A percentile compares a stretch with the other conserved stretches of the same genome.
Conservation (phyloP, 2,113 vertebrate species). For the Capra hircus region DNA sequence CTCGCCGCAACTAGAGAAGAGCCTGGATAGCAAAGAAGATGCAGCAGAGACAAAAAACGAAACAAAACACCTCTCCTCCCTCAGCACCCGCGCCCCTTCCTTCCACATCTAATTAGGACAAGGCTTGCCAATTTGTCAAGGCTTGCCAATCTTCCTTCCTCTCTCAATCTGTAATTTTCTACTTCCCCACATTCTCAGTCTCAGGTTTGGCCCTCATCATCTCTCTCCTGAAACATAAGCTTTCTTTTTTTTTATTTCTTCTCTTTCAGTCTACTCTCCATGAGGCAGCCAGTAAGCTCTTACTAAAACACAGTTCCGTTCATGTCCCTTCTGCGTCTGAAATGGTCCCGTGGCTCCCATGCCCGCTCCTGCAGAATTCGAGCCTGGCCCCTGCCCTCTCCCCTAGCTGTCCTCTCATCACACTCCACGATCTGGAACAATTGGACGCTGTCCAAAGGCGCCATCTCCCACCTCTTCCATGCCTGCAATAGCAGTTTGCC, state of each 20-base stretch:
- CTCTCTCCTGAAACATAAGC: background rate
- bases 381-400: background rate
- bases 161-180: background rate
- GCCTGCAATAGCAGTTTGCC: background rate
- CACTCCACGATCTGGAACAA: background rate
- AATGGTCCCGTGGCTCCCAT: background rate
- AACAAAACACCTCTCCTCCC: background rate
- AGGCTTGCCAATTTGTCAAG: background rate
- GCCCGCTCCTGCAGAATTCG: background rate
- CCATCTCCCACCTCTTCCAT: background rate
- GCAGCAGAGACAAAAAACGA: background rate
- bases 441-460: fast-evolving
- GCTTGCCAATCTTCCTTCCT: background rate
- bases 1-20: background rate
- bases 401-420: background rate
- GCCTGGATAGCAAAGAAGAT: background rate
- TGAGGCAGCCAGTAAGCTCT: background rate
- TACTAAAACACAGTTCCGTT: background rate
- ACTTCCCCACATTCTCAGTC: background rate
- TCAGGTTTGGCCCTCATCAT: background rate
- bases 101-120: background rate
- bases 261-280: background rate
- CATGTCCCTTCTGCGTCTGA: background rate
- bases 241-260: background rate
- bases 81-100: background rate